Base-by-base conservation (phyloP, 2,797 vertebrate genomes). In the Argya squamiceps region DNA sequence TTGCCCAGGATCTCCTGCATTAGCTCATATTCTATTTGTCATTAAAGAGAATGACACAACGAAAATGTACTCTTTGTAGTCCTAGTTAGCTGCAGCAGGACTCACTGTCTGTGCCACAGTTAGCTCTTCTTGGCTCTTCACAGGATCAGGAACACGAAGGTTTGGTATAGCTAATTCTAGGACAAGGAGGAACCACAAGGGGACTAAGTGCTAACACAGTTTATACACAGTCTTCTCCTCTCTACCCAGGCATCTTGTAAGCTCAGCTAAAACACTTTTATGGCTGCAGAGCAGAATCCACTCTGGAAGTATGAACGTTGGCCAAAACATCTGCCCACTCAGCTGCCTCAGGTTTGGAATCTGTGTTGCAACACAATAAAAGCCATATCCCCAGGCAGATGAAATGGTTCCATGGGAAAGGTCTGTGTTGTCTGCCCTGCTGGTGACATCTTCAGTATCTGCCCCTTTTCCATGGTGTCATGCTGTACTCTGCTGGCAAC, bases 11-110 rank as follows among this genome's bases (percentile, higher is more conserved):
- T 92, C 50, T 85, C 65, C 58, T 78, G 58, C 46, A 79, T 88
- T 69, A 91, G 65, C 84, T 96, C 37, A 68, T 88, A 62, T 86
- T 92, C 87, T 85, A 73, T 50, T 88, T 91, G 84, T 92, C 69
- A 83, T 92, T 88, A 78, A 59, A 85, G 84, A 73, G 87, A 81
- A 76, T 78, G 79, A 89, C 82, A 91, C 29, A 84, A 88, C 23
- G 76, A 88, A 88, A 89, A 92, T 27, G 29, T 47, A 5, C 21
- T 85, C 69, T 70, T 85, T 70, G 68, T 43, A 71, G 49, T 26
- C 17, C 32, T 60, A 24, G 55, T 67, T 58, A 74, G 24, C 88
- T 87, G 36, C 37, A 67, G 53, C 20, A 80, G 63, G 24, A 77
- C 70, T 91, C 20, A 6, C 62, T 37, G n/a, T 59, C 77, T 9